A percentile compares a stretch with the other conserved stretches of the same genome.
phyloP scores from a whole-genome alignment of 2,888 invertebrate species.

The Teleiodes luculella region DNA sequence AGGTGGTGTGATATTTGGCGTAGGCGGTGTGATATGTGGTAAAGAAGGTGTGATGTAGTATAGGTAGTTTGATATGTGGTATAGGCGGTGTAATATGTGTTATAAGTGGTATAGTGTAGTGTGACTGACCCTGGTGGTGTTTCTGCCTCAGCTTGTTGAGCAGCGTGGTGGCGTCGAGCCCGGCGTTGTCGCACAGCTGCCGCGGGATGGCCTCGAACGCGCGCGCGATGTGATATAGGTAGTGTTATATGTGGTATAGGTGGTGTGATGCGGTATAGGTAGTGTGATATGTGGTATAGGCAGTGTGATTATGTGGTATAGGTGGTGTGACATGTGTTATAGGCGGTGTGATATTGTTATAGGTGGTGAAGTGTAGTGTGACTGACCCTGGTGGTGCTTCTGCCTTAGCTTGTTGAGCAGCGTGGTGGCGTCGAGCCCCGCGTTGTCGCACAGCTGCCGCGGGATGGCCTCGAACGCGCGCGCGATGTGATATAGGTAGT shows the following conservation, averaged over 20 bases:
- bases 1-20: no score
- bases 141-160: slow-evolving; percentile 97
- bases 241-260: no score
- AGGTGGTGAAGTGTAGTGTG: no score
- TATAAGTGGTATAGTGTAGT: background rate
- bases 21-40: no score
- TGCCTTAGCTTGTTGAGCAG: slow-evolving; percentile 97
- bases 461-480: slow-evolving; percentile 98
- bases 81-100: no score
- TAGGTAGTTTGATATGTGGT: no score
- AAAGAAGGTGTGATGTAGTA: no score
- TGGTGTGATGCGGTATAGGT: no score
- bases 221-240: slow-evolving; percentile 93
- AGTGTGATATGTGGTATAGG: no score
- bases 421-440: slow-evolving; percentile 98
- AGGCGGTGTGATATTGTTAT: background rate
- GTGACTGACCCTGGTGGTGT: slow-evolving; percentile 96
- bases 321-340: no score
- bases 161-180: slow-evolving; percentile 98
- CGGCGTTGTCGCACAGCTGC: slow-evolving; percentile 99
- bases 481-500: no score
- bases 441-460: slow-evolving; percentile 98
- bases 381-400: slow-evolving; percentile 96
- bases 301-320: no score
- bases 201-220: slow-evolving; percentile 97